Evolutionary conservation across 2,113 vertebrate species (phyloP), one percentile per base, ranked within the genome.

Genomic region (Myocastor coypus): DNA sequence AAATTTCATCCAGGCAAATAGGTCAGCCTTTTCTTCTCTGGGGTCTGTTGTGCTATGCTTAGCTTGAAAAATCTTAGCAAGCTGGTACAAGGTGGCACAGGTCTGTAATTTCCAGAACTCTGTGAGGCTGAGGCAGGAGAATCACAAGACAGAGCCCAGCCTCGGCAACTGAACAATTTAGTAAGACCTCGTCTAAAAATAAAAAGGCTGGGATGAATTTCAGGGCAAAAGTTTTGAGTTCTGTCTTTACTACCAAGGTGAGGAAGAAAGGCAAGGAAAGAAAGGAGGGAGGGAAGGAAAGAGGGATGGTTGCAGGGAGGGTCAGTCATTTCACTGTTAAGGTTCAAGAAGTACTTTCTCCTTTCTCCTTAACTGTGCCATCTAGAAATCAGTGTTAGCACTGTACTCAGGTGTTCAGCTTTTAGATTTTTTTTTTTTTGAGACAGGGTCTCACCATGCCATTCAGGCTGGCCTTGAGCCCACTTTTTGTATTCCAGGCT

Each of bases 31-130:
- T 90, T 55, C 64, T 28, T 83, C 73, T 61, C 34, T 9, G 7
- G 19, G 19, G 59, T 61, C 50, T 93, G 86, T 61, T 37, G 42
- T 69, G 20, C 40, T 84, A 42, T 46, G 20, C 52, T 90, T 92
- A 82, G 32, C 83, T 93, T 77, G 68, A 61, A 87, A 96, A 86
- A 83, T 55, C 4, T 4, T 69, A 40, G 75, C 40, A 95, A 91
- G 32, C 30, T 55, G 8, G 50, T 69, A 9, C 17, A 9, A 34
- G 77, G 32, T 55, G 32, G 17, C 30, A 80, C 19, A 55, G 40
- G 26, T 50, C 77, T 80, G 19, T 55, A 55, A 55, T 80, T 17
- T 28, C 77, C 34, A 52, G 42, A 50, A 50, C 42, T 32, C 75
- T 78, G 75, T 42, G 75, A 78, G 26, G 42, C 42, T 30, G 42